Evolutionary conservation across 2,797 vertebrate species (phyloP).

Genomic region (Melanotaenia boesemani): DNA sequence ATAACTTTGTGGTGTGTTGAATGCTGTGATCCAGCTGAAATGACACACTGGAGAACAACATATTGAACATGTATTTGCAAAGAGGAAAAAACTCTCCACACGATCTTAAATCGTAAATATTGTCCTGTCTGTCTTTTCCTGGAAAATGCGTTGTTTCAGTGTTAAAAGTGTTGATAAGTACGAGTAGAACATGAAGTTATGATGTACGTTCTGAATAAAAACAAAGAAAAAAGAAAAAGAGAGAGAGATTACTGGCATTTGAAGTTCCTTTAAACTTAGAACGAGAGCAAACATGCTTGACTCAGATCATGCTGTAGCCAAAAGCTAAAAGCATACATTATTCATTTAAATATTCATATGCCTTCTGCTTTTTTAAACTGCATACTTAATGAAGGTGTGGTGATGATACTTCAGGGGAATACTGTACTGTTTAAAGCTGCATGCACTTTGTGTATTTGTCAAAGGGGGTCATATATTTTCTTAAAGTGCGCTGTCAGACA

Average conservation of each 20-base stretch:
- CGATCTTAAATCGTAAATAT: constrained; percentile 38
- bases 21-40: constrained; percentile 12
- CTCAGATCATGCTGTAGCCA: constrained; percentile 64
- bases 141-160: constrained; percentile 41
- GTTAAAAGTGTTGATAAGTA: constrained; percentile 33
- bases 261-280: constrained; percentile 65
- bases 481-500: constrained; percentile 8
- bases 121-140: constrained; percentile 25
- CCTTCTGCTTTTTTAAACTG: constrained; percentile 57
- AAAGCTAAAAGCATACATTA: constrained; percentile 79
- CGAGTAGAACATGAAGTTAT: constrained; percentile 22
- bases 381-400: constrained; percentile 71
- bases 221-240: not conserved
- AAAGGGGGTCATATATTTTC: constrained; percentile 29
- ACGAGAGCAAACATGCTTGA: constrained; percentile 41
- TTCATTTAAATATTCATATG: constrained; percentile 78
- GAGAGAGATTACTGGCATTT: constrained; percentile 57
- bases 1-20: constrained; percentile 46
- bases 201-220: constrained; percentile 26
- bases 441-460: constrained; percentile 46
- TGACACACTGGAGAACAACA: constrained; percentile 3
- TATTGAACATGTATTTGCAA: constrained; percentile 35
- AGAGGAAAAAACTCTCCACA: constrained; percentile 37
- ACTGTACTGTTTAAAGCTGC: constrained; percentile 34
- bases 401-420: constrained; percentile 28